A percentile compares a stretch with the other conserved stretches of the same genome.
These are phyloP conservation scores for Pseudorhiza aurosa DNA, from an alignment of 30 jellyfish, hydroid and myxozoan genomes.

Conservation along the genomic window DNA sequence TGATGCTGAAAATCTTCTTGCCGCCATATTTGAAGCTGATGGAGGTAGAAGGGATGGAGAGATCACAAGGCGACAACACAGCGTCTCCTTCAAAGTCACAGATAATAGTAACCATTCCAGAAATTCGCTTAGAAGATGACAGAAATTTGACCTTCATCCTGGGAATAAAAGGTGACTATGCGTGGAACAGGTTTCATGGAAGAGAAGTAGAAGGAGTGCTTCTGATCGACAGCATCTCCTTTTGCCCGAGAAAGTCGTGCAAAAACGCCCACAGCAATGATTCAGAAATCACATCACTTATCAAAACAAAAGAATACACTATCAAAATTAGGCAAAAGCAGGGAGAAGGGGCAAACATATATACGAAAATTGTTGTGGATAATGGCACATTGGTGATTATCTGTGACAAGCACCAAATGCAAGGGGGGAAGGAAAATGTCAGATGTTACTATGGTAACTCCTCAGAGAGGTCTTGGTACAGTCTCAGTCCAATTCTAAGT, in stretches of 20 bases:
- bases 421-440: not conserved
- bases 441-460: conserved; percentile 22
- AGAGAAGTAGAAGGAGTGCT: not conserved
- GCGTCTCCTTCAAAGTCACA: conserved; percentile 25
- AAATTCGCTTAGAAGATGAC: conserved; percentile 1
- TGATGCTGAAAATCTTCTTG: not conserved
- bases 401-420: conserved; percentile 6
- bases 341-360: not conserved
- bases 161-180: not conserved
- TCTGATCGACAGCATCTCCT: conserved; percentile 39
- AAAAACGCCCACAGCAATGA: not conserved
- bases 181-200: not conserved
- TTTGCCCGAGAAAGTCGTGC: conserved; percentile 22
- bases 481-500: not conserved
- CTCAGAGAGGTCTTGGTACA: conserved; percentile 22
- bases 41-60: conserved; percentile 16
- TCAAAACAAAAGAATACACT: not conserved
- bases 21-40: conserved; percentile 44
- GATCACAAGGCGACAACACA: conserved; percentile 1
- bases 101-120: conserved; percentile 6
- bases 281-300: not conserved
- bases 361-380: not conserved
- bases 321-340: not conserved
- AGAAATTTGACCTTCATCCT: not conserved
- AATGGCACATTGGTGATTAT: not conserved